Evolutionary conservation across 2,113 vertebrate genomes (phyloP), one percentile per base, ranked within the genome.

Genomic region (Lophura nycthemera): DNA sequence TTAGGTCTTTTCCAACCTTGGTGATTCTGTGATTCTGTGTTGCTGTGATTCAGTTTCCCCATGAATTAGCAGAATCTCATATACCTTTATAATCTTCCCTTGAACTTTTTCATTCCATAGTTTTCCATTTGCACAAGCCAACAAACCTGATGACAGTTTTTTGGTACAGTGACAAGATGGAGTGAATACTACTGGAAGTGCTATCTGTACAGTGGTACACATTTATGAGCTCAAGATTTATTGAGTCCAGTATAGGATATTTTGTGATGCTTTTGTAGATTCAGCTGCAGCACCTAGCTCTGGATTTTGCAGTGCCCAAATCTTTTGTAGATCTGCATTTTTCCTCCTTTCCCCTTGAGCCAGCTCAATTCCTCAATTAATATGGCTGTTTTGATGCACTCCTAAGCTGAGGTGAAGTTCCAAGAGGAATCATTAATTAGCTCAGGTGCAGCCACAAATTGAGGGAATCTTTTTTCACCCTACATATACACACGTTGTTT

Each of bases 301-400:
- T 36, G 36, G 6, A 71, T 24, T 70, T 59, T 3, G 5, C 14
- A 25, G 19, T 36, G 11, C 5, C n/a, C 19, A 70, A 25, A 73
- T 65, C 43, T 77, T 11, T 52, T 38, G 15, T 6, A 45, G 34
- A 34, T 65, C 15, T 83, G 7, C 14, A 19, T 88, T 70, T 83
- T 71, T n/a, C 2, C 5, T 4, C 59, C 19, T 76, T 13, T 63
- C 5, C 3, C 13, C 27, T n/a, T 59, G 27, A 77, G 12, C 6
- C 20, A 74, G 8, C 24, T 60, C 69, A 74, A 30, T 48, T 73
- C 9, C 18, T 71, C 20, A 59, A 76, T 22, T 42, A 40, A 54
- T n/a, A n/a, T 0, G 0, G 9, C 11, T 32, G 11, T n/a, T 12
- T 1, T 7, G 17, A 65, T 66, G 40, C 0, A 18, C 69, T 73